Evolutionary conservation across 2,797 vertebrate genomes (phyloP), one percentile per base, ranked within the genome.

Genomic region (Mallotus villosus): DNA sequence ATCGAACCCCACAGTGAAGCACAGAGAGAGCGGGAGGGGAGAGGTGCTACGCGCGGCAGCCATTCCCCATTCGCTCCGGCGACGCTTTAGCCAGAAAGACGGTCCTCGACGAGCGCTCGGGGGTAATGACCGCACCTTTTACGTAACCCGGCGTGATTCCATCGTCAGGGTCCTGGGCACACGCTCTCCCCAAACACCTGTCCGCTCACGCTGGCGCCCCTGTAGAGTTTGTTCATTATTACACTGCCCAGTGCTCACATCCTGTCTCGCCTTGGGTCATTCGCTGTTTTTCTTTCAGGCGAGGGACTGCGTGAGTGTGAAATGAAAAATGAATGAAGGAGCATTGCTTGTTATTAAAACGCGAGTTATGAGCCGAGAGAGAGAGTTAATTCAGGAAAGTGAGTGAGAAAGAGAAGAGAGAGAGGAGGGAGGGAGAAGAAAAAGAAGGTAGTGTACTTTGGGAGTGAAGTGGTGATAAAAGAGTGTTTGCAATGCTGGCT

Each of bases 351-450:
- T 55, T 55, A 55, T 55, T 55, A 55, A 55, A 46, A 34, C n/a
- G 29, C 16, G 34, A 19, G 14, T 37, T 32, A 63, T 63, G 66
- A 51, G 65, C 68, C 37, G n/a, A 77, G 63, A 72, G 63, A 74
- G 67, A 24, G 46, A 19, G 49, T 7, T 34, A 0, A 37, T 37
- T 6, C 34, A 14, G 49, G 17, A 51, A 22, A 55, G 65, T 16
- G 34, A 4, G 4, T 0, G 27, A 16, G 46, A 14, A 2, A 3
- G 49, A 14, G 49, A 51, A 14, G 16, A 3, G 49, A 14, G 49
- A 51, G 49, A 51, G 14, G 17, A 51, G 17, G 49, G 17, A 3
- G 49, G 49, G 3, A 8, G 49, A 51, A 51, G 49, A 8, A 51
- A 3, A 51, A 51, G 14, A 14, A 51, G 17, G 14, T 51, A 5